These are phyloP conservation scores for Pogonocichla stellata DNA, from an alignment of 2,113 vertebrate genomes.

Conservation along the genomic window DNA sequence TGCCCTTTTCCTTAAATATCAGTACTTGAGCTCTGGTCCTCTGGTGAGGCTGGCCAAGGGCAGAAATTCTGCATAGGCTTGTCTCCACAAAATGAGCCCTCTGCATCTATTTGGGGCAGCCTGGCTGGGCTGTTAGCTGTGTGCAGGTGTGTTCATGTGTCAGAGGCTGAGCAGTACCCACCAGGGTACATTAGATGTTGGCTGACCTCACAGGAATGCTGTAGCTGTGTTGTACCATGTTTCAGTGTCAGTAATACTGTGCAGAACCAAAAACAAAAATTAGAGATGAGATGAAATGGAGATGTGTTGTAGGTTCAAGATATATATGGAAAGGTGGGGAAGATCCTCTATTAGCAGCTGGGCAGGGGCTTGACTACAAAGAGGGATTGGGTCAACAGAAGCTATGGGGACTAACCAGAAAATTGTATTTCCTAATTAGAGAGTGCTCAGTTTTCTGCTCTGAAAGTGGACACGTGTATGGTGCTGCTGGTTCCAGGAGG, in stretches of 20 bases:
- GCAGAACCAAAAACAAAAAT: not conserved
- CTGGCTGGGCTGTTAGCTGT: not conserved
- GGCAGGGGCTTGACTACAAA: not conserved
- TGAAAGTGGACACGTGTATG: not conserved
- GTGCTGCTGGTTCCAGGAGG: not conserved
- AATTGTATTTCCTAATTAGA: not conserved
- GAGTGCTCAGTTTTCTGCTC: not conserved
- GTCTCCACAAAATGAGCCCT: not conserved
- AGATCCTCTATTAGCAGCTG: not conserved
- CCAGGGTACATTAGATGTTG: not conserved
- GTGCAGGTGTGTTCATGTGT: fast-evolving
- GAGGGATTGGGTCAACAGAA: not conserved
- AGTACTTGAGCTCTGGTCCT: not conserved
- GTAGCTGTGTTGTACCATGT: not conserved
- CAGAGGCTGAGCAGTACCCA: not conserved
- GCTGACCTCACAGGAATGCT: not conserved
- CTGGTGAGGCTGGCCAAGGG: not conserved
- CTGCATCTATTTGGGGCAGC: not conserved
- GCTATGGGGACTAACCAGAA: not conserved
- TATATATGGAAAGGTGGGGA: not conserved
- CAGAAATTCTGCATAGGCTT: not conserved
- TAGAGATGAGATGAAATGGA: not conserved
- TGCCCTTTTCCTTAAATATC: not conserved
- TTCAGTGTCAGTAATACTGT: not conserved
- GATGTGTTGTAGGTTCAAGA: not conserved